These are phyloP conservation scores for Aricia artaxerxes DNA, from an alignment of 2,888 invertebrate species.

Conservation along the genomic window DNA sequence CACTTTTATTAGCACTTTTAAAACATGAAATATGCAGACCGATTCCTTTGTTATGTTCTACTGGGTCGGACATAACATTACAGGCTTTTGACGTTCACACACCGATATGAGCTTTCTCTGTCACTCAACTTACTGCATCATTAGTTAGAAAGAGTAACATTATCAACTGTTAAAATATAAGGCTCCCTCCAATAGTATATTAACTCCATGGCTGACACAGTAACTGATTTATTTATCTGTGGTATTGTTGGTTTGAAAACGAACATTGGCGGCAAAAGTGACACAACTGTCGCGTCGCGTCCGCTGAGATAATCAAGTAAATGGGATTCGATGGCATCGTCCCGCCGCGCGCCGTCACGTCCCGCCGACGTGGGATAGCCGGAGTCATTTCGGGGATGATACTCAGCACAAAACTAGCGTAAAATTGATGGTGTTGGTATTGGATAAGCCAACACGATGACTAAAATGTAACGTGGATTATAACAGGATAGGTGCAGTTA, in stretches of 20 bases:
- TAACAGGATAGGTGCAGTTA: neutral
- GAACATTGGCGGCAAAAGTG: neutral
- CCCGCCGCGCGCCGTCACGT: neutral
- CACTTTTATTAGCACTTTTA: too few relatives aligned
- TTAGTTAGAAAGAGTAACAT: too few relatives aligned
- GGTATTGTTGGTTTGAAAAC: neutral
- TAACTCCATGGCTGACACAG: too few relatives aligned
- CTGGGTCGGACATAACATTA: too few relatives aligned
- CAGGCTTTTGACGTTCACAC: too few relatives aligned
- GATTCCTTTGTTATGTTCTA: too few relatives aligned
- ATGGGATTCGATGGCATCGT: neutral
- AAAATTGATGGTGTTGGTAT: neutral
- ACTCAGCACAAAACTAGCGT: neutral
- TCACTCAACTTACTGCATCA: too few relatives aligned
- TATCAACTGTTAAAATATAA: too few relatives aligned
- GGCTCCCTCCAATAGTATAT: too few relatives aligned
- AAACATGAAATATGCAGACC: too few relatives aligned
- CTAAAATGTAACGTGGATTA: neutral
- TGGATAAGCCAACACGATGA: neutral
- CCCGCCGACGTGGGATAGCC: neutral
- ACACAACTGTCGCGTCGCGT: neutral
- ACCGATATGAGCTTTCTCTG: too few relatives aligned
- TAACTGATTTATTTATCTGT: neutral
- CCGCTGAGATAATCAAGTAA: neutral
- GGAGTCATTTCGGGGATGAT: too few relatives aligned